phyloP scores from a whole-genome alignment of 2,797 vertebrate species.

The Hapalemur alaotrensis region DNA sequence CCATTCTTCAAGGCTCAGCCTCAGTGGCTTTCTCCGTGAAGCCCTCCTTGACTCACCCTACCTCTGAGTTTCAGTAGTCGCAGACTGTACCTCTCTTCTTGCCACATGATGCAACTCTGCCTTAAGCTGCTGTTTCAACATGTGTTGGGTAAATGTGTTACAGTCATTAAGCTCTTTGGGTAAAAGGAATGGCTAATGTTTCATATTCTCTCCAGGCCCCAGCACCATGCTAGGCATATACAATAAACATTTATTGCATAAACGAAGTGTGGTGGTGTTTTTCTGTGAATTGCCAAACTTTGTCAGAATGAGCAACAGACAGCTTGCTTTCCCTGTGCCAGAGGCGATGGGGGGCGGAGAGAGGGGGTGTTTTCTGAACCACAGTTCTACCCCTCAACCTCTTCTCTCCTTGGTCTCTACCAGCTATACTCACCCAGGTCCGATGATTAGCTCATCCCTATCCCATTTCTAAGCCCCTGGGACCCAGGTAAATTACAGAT shows the following conservation, averaged over 20 bases:
- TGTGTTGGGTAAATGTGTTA: neutral
- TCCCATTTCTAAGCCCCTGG: neutral
- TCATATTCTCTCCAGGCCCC: neutral
- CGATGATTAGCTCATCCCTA: neutral
- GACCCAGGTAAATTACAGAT: neutral
- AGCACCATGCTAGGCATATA: neutral
- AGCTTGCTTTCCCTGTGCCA: neutral
- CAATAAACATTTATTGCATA: neutral
- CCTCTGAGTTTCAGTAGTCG: neutral
- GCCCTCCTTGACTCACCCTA: neutral
- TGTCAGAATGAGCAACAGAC: neutral
- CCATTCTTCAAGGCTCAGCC: neutral
- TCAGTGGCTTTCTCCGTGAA: neutral
- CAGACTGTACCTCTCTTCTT: neutral
- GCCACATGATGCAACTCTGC: neutral
- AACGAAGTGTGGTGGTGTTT: neutral
- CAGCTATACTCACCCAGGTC: accelerated
- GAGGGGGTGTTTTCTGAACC: too few relatives aligned
- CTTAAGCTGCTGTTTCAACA: neutral
- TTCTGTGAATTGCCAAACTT: neutral
- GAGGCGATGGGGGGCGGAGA: too few relatives aligned
- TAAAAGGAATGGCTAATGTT: neutral
- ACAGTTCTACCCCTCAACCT: accelerated
- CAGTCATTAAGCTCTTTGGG: neutral
- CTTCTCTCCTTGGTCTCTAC: neutral